Base-by-base conservation (phyloP, 2,888 invertebrate species). In the Oxytorus armatus region DNA sequence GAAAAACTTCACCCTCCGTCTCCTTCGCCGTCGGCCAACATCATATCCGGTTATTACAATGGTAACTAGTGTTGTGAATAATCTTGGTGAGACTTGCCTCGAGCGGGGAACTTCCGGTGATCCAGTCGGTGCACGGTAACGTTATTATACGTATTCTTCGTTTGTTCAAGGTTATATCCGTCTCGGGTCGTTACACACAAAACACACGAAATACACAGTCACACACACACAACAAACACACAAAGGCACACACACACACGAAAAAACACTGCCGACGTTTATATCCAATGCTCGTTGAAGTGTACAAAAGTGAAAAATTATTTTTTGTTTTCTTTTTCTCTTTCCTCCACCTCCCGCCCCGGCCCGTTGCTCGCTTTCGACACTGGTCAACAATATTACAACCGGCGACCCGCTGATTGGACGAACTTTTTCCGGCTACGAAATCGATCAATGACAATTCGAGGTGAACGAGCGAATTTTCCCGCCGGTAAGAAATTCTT, bases 61-160 rank as follows among this genome's bases (percentile, higher is more conserved):
- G n/a, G 59, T 53, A 63, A 65, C 74, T 57, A 72, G 49, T 57
- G 72, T 51, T 59, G 51, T 33, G 25, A 55, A 44, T 70, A 80
- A 77, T 73, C 72, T 73, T 33, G 55, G n/a, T 18, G 39, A 68
- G 53, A 73, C 80, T 80, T 63, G 49, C 80, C 80, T 80, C 61
- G 80, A 73, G 77, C 80, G 77, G n/a, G n/a, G 76, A 80, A 80
- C 68, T 80, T 80, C 72, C 80, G 80, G 55, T 68, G 75, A 76
- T 61, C 47, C 79, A 53, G 76, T 42, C 29, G n/a, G 33, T 33
- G 49, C 68, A 47, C 51, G 69, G 74, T 55, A 61, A 73, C 72
- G 66, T 72, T 79, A 53, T 63, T 25, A 21, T 66, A 65, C 42
- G 61, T 36, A 51, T 72, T 36, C 53, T 49, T 61, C 61, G 59